Percentiles rank a stretch among this genome's conserved stretches.
phyloP scores from a whole-genome alignment of 1,140 invertebrate species.

The Melanaphis sacchari region DNA sequence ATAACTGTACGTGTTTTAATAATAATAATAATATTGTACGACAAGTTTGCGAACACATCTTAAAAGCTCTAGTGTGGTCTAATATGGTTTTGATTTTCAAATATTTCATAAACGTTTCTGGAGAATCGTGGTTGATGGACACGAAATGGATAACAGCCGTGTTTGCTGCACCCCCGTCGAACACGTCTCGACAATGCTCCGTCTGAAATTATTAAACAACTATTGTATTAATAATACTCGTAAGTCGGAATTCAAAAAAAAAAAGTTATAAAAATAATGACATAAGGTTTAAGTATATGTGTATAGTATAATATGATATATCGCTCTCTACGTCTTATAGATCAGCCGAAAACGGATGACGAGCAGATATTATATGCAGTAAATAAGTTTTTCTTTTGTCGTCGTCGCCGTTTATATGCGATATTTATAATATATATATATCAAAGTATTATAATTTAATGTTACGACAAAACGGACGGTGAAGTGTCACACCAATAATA shows the following conservation, averaged over 20 bases:
- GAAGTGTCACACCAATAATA: neutral
- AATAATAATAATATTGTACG: no score
- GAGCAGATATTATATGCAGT: neutral
- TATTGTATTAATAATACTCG: no score
- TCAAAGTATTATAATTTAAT: neutral
- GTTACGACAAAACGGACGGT: neutral
- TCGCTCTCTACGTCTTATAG: neutral
- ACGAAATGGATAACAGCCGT: no score
- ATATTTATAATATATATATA: neutral
- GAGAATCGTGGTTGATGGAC: no score
- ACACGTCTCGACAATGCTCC: no score
- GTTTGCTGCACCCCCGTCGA: no score
- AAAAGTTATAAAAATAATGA: neutral
- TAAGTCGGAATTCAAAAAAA: neutral
- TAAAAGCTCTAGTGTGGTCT: no score
- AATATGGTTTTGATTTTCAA: no score
- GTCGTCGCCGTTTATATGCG: neutral
- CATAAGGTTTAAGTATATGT: neutral
- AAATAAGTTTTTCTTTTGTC: neutral
- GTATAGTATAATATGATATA: neutral
- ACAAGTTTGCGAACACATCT: no score
- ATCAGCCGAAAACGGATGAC: neutral
- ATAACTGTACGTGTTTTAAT: no score
- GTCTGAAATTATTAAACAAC: neutral
- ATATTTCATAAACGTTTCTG: no score